Evolutionary conservation across 2,888 invertebrate species (phyloP).

Genomic region (Sepioteuthis lessoniana): DNA sequence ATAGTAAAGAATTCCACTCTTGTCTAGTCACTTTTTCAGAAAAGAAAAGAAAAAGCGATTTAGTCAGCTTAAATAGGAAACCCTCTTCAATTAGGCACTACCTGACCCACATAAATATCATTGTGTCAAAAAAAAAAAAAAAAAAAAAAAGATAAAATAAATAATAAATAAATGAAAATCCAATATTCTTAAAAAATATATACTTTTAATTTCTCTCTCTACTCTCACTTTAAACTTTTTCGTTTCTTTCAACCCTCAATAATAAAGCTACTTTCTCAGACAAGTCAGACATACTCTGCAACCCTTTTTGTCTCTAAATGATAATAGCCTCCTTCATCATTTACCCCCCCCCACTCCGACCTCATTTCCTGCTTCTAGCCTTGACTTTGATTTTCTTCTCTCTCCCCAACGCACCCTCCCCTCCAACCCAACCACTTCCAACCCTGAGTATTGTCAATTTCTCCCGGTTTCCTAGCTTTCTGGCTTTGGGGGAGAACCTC

Average conservation of each 20-base stretch:
- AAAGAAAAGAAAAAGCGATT: neutral
- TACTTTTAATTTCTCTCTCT: neutral
- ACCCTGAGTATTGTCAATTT: no score
- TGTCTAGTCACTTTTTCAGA: neutral
- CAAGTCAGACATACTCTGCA: no score
- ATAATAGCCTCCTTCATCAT: neutral
- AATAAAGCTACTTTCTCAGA: no score
- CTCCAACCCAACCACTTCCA: neutral
- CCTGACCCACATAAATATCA: neutral
- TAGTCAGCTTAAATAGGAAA: neutral
- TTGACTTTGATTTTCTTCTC: neutral
- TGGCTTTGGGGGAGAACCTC: no score
- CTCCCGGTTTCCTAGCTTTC: neutral
- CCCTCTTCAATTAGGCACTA: neutral
- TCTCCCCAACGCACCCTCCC: neutral
- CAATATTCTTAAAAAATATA: no score
- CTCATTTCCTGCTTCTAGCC: neutral
- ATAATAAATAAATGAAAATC: neutral
- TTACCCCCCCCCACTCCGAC: neutral
- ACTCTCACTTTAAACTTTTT: neutral
- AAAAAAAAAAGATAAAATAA: no score
- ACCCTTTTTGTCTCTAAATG: neutral
- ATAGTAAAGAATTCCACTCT: neutral
- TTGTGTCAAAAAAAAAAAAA: neutral
- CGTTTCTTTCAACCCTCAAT: no score